These are phyloP conservation scores for Ctenomys sociabilis DNA, from an alignment of 2,113 vertebrate genomes.

Conservation along the genomic window DNA sequence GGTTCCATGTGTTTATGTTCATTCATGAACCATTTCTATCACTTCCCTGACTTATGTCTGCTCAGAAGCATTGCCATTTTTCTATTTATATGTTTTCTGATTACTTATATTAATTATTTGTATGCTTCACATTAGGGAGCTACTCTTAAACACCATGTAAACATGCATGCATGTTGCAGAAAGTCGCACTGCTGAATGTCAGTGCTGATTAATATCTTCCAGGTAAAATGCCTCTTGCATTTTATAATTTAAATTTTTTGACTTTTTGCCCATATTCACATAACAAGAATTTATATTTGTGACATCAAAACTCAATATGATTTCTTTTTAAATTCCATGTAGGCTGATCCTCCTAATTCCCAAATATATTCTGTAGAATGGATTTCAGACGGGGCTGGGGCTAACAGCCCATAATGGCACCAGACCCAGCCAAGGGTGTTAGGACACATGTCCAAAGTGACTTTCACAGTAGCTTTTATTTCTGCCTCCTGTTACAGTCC, in stretches of 20 bases:
- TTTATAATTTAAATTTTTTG: conserved; percentile 42
- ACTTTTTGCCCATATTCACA: not conserved
- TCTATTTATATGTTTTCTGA: not conserved
- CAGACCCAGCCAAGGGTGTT: not conserved
- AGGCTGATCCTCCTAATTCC: not conserved
- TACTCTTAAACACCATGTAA: not conserved
- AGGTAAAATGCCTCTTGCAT: not conserved
- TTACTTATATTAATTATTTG: conserved; percentile 22
- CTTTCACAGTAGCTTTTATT: not conserved
- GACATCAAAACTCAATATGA: conserved; percentile 28
- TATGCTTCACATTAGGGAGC: not conserved
- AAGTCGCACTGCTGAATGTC: not conserved
- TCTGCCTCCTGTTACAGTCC: not conserved
- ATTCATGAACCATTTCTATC: not conserved
- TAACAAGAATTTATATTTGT: conserved; percentile 13
- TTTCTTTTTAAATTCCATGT: not conserved
- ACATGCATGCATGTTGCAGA: not conserved
- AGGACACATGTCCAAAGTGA: not conserved
- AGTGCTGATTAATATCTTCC: not conserved
- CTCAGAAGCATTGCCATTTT: not conserved
- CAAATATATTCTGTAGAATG: not conserved
- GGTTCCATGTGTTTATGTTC: not conserved
- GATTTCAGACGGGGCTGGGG: not conserved
- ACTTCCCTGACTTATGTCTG: not conserved
- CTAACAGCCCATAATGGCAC: not conserved